Evolutionary conservation across 2,797 vertebrate species (phyloP).

Genomic region (Lutra lutra): DNA sequence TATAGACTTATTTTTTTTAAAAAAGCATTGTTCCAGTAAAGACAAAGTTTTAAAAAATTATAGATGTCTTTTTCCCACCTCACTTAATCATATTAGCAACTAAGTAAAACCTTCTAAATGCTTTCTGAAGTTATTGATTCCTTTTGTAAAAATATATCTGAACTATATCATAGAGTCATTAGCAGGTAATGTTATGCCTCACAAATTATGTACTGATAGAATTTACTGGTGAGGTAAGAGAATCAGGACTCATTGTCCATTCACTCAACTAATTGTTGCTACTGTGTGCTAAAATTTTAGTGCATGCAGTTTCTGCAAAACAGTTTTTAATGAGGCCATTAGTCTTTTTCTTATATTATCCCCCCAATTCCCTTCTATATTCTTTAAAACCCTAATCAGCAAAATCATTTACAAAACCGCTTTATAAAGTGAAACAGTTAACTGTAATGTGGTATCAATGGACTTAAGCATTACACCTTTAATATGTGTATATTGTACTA

Average conservation of each 20-base stretch:
- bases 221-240: constrained; percentile 66
- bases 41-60: constrained; percentile 37
- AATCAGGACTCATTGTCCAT: constrained; percentile 50
- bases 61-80: constrained; percentile 22
- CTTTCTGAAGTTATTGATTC: constrained; percentile 65
- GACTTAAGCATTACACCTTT: constrained; percentile 60
- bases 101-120: constrained; percentile 55
- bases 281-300: constrained; percentile 66
- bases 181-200: constrained; percentile 60
- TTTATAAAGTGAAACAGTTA: constrained; percentile 75
- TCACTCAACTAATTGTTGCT: constrained; percentile 66
- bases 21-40: constrained; percentile 46
- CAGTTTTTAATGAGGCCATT: constrained; percentile 78
- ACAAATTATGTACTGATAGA: constrained; percentile 59
- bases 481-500: neutral
- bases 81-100: constrained; percentile 56
- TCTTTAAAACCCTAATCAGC: constrained; percentile 78
- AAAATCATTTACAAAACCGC: constrained; percentile 74
- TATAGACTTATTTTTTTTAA: neutral
- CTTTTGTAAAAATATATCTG: constrained; percentile 62
- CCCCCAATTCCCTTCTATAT: constrained; percentile 72
- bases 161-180: constrained; percentile 58
- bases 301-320: constrained; percentile 69
- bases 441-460: constrained; percentile 31
- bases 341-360: constrained; percentile 75